Conservation (phyloP, 2,113 vertebrate species). For the Macaca mulatta region DNA sequence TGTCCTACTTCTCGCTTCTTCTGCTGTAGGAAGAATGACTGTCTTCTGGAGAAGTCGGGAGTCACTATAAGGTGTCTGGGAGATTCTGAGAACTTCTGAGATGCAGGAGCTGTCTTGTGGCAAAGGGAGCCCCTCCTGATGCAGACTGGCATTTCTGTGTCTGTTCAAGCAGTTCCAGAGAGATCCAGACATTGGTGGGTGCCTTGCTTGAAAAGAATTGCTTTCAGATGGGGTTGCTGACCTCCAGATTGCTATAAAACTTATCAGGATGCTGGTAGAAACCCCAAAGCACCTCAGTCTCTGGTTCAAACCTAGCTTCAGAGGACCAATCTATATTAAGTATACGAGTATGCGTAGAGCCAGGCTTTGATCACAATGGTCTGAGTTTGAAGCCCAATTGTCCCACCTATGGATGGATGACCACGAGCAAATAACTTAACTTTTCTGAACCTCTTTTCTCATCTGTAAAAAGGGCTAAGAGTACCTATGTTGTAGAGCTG, state of each 20-base stretch:
- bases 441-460: slow-evolving; percentile 36
- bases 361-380: neutral
- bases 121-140: neutral
- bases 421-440: neutral
- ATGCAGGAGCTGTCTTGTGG: neutral
- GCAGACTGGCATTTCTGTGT: neutral
- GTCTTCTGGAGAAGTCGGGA: neutral
- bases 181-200: neutral
- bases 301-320: neutral
- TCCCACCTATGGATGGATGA: neutral
- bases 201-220: neutral
- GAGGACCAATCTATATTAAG: neutral
- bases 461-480: neutral
- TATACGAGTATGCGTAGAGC: neutral
- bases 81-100: neutral
- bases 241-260: neutral
- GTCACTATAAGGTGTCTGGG: neutral
- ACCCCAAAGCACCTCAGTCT: neutral
- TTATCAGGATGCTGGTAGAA: neutral
- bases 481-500: neutral
- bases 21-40: neutral
- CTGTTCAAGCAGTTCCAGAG: neutral
- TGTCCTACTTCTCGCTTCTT: neutral
- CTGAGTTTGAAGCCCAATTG: neutral
- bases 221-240: neutral